A percentile compares a stretch with the other conserved stretches of the same genome.
phyloP scores from a whole-genome alignment of 2,888 invertebrate species.

The Abscondita cerata region DNA sequence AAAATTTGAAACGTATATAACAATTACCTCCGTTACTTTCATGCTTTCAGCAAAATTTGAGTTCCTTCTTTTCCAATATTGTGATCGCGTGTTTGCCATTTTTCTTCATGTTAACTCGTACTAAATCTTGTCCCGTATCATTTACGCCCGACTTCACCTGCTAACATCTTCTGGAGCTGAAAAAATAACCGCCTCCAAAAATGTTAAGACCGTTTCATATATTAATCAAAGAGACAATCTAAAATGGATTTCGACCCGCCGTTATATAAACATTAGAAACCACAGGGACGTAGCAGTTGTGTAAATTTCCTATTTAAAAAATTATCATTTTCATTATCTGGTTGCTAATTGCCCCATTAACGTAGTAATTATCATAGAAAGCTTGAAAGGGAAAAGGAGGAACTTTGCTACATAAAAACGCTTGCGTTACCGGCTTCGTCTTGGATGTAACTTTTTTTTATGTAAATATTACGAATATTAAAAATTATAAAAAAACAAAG shows the following conservation, averaged over 20 bases:
- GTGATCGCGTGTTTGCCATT: constrained; percentile 1
- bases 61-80: neutral
- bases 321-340: constrained; percentile 55
- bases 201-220: neutral
- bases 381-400: constrained; percentile 39
- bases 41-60: neutral
- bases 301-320: constrained; percentile 39
- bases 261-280: constrained; percentile 13
- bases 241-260: neutral
- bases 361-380: constrained; percentile 51
- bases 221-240: constrained; percentile 3
- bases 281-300: neutral
- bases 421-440: constrained; percentile 4
- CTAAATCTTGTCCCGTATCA: constrained; percentile 9
- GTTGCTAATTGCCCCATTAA: constrained; percentile 52
- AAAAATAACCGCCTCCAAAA: neutral
- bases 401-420: constrained; percentile 37
- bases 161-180: constrained; percentile 1
- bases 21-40: no score
- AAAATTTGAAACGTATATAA: no score
- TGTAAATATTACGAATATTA: constrained; percentile 10
- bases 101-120: constrained; percentile 2
- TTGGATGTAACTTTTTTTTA: constrained; percentile 3
- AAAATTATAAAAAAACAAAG: neutral
- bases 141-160: constrained; percentile 5